Base-by-base conservation (phyloP, 2,888 invertebrate genomes). In the Bembecia ichneumoniformis region DNA sequence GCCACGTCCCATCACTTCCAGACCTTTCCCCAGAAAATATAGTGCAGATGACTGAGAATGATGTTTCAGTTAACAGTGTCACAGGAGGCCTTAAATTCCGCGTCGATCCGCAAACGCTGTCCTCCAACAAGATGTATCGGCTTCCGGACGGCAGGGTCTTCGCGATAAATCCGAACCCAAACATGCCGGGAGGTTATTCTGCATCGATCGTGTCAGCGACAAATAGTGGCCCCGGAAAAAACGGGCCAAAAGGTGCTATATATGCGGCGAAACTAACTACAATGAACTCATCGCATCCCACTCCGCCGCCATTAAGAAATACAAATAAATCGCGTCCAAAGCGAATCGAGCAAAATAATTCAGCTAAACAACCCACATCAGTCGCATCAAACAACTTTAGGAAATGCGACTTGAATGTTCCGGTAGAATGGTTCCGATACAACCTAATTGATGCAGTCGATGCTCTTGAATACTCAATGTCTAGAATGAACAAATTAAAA, bases 381-480 rank as follows among this genome's bases (percentile, higher is more conserved):
- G 28, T 46, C 11, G 51, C 46, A 3, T 53, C 56, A 47, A 55
- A 49, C 13, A 46, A 57, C 4, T 44, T 52, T 14, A 68, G 78
- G 52, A 64, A 74, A 45, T 71, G 71, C 52, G 82, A 86, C 60
- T 56, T 82, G 40, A 68, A 74, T 53, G 79, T 82, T 7, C 83
- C 87, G 13, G 74, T 87, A 47, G 90, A 90, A 63, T 90, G 90
- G 90, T 90, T 86, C 59, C 82, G 90, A 52, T 89, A 88, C 57
- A 90, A 90, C 55, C 75, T 89, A 34, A 68, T 89, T 47, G 88
- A 90, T 58, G 88, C 90, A 1, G 82, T 88, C 28, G 88, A 89
- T 54, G 84, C 90, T 28, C 77, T 90, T 48, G 88, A 89, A 53
- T 90, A 89, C 66, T 81, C 90, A 4, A 71, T 89, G 16, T 72